These are phyloP conservation scores for Panthera leo DNA, from an alignment of 2,113 vertebrate species.

Conservation along the genomic window DNA sequence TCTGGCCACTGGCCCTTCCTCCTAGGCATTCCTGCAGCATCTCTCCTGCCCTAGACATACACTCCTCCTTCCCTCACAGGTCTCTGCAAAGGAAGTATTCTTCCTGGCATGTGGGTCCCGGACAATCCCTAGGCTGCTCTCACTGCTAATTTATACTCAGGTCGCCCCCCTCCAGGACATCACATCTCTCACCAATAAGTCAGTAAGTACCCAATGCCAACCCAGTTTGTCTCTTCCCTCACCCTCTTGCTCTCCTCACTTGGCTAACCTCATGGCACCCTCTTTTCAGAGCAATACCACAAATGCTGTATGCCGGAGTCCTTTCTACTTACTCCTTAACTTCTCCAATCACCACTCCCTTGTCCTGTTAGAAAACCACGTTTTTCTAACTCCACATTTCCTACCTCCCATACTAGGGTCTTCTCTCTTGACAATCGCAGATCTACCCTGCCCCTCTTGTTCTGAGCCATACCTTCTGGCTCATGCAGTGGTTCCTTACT, in stretches of 20 bases:
- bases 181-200: background rate
- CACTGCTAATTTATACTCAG: background rate
- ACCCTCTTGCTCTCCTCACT: background rate
- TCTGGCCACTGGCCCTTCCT: background rate
- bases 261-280: background rate
- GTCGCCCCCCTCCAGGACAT: background rate
- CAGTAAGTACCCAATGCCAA: background rate
- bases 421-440: background rate
- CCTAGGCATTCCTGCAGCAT: background rate
- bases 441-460: background rate
- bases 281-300: conserved; percentile 28
- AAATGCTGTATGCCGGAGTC: background rate
- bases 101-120: background rate
- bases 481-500: background rate
- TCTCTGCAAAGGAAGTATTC: background rate
- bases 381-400: background rate
- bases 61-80: background rate
- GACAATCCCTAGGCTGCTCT: background rate
- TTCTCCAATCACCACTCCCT: background rate
- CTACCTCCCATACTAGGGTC: background rate
- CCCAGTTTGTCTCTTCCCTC: background rate
- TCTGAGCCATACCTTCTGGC: background rate
- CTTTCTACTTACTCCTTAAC: background rate
- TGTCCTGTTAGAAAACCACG: background rate
- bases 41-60: background rate